Evolutionary conservation across 2,113 vertebrate genomes (phyloP), one percentile per base, ranked within the genome.

Genomic region (Archocentrus centrarchus): DNA sequence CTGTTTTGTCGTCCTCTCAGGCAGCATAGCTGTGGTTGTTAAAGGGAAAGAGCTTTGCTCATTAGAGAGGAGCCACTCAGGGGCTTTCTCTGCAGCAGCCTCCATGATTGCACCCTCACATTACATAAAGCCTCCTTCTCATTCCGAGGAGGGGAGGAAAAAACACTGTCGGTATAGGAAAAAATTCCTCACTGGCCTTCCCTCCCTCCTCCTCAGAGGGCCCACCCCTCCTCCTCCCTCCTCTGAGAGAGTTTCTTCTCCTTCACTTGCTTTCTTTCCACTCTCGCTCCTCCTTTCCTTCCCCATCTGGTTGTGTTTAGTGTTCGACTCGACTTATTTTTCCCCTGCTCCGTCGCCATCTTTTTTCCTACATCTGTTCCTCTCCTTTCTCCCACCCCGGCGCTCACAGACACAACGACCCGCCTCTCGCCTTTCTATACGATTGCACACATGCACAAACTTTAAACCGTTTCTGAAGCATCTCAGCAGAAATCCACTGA

Each of bases 241-340:
- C 77, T 61, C 59, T 68, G 73, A 60, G 68, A 85, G 91, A 81
- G 41, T 87, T 89, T 75, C 86, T 83, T 86, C 81, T 92, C 84
- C 70, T 47, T 88, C 62, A 13, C 75, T 80, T n/a, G 1, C 30
- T 86, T 91, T 92, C 87, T 91, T 86, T 90, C 89, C 86, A 86
- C 86, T 86, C 80, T 83, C 15, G 64, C 86, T 82, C 80, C 64
- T 76, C 77, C 75, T 70, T 37, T 75, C 80, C 63, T 11, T 83
- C 82, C 32, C 78, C 93, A 94, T 94, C 93, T 94, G 94, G 90
- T 92, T 91, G 84, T 92, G 91, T 88, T 95, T 94, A 94, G 81
- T 32, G 22, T 87, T 89, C 14, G 14, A 86, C 87, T 86, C 62
- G 35, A 64, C 83, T 88, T 82, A 70, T 83, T 70, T 78, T 81